Evolutionary conservation across 2,113 vertebrate genomes (phyloP).

Genomic region (Proteles cristata): DNA sequence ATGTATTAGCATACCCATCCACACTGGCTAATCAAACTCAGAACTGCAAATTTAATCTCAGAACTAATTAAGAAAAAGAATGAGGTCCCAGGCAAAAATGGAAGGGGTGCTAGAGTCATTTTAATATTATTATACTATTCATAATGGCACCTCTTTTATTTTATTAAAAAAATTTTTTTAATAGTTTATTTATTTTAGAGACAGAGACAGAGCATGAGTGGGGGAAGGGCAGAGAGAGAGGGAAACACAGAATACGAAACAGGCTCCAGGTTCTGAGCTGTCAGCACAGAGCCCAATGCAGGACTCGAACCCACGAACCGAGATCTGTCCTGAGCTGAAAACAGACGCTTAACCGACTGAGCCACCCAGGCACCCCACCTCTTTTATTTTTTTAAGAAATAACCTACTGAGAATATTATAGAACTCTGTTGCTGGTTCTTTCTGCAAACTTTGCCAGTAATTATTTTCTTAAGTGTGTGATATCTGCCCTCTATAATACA

Average conservation of each 20-base stretch:
- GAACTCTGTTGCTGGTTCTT: neutral
- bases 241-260: too few relatives aligned
- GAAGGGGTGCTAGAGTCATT: neutral
- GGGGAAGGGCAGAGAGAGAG: too few relatives aligned
- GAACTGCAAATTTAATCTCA: neutral
- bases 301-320: too few relatives aligned
- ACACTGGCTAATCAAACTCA: neutral
- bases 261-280: too few relatives aligned
- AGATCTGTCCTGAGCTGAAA: too few relatives aligned
- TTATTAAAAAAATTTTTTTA: neutral
- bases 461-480: conserved; percentile 90
- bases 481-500: conserved; percentile 88
- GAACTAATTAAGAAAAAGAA: neutral
- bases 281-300: too few relatives aligned
- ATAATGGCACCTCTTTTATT: neutral
- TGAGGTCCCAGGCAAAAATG: neutral
- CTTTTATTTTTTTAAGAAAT: neutral
- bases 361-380: too few relatives aligned
- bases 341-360: too few relatives aligned
- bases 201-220: too few relatives aligned
- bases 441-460: conserved; percentile 86
- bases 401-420: neutral
- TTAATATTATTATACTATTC: neutral
- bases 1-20: neutral
- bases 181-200: too few relatives aligned